These are phyloP conservation scores for Drosophila paucipuncta DNA, from an alignment of 2,888 invertebrate species.

Conservation along the genomic window DNA sequence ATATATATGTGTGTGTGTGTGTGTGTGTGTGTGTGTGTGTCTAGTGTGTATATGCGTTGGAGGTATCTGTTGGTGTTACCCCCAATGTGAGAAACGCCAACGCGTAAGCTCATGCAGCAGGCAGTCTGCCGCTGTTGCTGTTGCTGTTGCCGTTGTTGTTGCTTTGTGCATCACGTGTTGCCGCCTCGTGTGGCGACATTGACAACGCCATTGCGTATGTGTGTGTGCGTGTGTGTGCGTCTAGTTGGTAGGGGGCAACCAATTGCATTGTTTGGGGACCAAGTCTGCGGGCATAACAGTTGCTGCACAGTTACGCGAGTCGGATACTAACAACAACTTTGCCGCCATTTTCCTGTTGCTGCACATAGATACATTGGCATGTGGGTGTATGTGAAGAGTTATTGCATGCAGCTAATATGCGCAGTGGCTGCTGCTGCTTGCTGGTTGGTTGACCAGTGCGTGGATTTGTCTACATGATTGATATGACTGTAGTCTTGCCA, in stretches of 20 bases:
- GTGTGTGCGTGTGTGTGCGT: constrained; percentile 3
- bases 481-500: constrained; percentile 47
- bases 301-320: constrained; percentile 36
- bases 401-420: constrained; percentile 35
- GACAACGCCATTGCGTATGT: constrained; percentile 38
- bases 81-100: constrained; percentile 20
- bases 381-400: constrained; percentile 8
- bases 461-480: constrained; percentile 62
- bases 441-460: constrained; percentile 30
- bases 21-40: background rate
- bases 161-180: constrained; percentile 74
- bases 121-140: constrained; percentile 8
- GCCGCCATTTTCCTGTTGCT: constrained; percentile 73
- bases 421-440: constrained; percentile 9
- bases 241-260: background rate
- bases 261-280: constrained; percentile 3
- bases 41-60: constrained; percentile 27
- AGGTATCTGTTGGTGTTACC: constrained; percentile 48
- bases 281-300: constrained; percentile 23
- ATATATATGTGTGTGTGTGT: background rate
- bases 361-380: constrained; percentile 1
- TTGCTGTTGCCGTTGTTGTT: constrained; percentile 26
- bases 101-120: constrained; percentile 40
- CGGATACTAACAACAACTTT: constrained; percentile 69
- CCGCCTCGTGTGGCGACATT: constrained; percentile 66